Percentiles rank a stretch among this genome's conserved stretches.
Evolutionary conservation across 1,140 invertebrate genomes (phyloP).

Genomic region (Drosophila bipectinata): DNA sequence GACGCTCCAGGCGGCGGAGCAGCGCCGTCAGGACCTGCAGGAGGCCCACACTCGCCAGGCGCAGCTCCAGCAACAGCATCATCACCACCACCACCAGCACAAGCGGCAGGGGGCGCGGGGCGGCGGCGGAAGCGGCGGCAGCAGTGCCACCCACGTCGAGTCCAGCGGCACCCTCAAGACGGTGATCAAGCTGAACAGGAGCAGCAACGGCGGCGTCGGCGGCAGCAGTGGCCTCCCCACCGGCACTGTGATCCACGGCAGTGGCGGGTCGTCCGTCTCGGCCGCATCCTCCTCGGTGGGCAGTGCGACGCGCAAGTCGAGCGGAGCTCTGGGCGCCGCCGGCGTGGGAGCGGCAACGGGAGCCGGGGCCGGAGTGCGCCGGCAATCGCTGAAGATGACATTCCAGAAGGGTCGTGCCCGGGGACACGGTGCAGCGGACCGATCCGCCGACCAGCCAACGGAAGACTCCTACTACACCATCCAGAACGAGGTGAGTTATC

Average conservation of each 20-base stretch:
- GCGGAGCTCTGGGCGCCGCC: slow-evolving; percentile 21
- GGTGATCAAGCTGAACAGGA: slow-evolving; percentile 89
- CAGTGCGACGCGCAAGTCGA: slow-evolving; percentile 61
- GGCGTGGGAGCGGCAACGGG: slow-evolving; percentile 19
- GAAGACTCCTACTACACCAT: slow-evolving; percentile 90
- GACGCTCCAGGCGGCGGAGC: slow-evolving; percentile 86
- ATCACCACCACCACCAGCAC: slow-evolving; percentile 78
- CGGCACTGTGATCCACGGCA: slow-evolving; percentile 62
- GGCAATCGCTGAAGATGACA: slow-evolving; percentile 91
- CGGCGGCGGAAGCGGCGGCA: slow-evolving; percentile 56
- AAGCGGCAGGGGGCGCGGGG: slow-evolving; percentile 76
- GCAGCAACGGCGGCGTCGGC: slow-evolving; percentile 65
- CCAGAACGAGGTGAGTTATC: slow-evolving; percentile 88
- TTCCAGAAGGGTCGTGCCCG: slow-evolving; percentile 89
- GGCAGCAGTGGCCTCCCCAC: slow-evolving; percentile 52
- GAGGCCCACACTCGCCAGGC: slow-evolving; percentile 70
- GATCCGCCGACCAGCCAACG: slow-evolving; percentile 85
- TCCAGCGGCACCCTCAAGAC: slow-evolving; percentile 92
- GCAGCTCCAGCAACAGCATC: slow-evolving; percentile 56
- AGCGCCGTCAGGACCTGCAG: slow-evolving; percentile 84
- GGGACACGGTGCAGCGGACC: slow-evolving; percentile 85
- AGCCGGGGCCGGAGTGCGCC: slow-evolving; percentile 84
- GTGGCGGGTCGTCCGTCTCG: slow-evolving; percentile 30
- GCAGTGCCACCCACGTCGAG: slow-evolving; percentile 76
- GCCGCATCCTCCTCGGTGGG: slow-evolving; percentile 72